Conservation (phyloP, 2,888 invertebrate species). For the Dichetophora obliterata region DNA sequence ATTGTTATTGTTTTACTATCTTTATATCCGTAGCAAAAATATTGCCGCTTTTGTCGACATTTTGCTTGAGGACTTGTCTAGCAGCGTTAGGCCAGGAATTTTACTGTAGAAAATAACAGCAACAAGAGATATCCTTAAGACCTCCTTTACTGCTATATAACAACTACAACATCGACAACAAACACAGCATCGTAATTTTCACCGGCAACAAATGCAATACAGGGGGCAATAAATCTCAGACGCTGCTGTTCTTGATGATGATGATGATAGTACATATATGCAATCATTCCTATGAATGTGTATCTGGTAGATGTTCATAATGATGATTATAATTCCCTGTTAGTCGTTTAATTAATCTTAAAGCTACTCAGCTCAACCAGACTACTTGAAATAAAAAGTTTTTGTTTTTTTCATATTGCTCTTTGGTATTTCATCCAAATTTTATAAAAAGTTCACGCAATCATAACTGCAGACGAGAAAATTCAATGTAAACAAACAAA, state of each 20-base stretch:
- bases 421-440: neutral
- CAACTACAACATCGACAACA: too few relatives aligned
- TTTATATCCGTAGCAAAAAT: too few relatives aligned
- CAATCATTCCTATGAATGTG: neutral
- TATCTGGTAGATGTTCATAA: constrained; percentile 12
- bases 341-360: constrained; percentile 44
- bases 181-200: neutral
- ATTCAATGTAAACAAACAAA: neutral
- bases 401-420: neutral
- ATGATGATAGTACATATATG: neutral
- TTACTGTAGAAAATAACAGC: neutral
- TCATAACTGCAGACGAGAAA: constrained; percentile 21
- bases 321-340: constrained; percentile 34
- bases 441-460: constrained; percentile 22
- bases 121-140: neutral
- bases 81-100: too few relatives aligned
- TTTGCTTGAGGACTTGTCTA: too few relatives aligned
- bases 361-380: neutral
- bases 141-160: neutral
- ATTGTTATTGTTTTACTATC: too few relatives aligned
- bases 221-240: constrained; percentile 7
- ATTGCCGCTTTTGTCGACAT: too few relatives aligned
- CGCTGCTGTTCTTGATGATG: neutral
- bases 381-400: constrained; percentile 1
- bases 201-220: too few relatives aligned